Base-by-base conservation (phyloP, 2,113 vertebrate species). In the Brachyhypopomus occidentalis region DNA sequence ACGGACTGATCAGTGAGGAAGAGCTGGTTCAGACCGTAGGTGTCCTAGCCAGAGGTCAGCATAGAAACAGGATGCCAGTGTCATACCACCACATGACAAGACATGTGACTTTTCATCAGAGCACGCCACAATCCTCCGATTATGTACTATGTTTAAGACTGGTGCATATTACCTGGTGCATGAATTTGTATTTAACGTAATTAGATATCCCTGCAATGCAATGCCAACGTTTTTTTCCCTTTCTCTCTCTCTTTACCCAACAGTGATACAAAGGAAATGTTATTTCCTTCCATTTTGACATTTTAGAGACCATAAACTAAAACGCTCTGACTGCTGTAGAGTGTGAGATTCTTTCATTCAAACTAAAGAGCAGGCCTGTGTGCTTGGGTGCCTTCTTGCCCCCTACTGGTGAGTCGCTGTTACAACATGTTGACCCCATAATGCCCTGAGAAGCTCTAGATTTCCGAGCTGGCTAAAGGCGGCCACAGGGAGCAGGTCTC, bases 361-460 rank as follows among this genome's bases (percentile, higher is more conserved):
- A 74, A 22, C 30, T 12, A 79, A n/a, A 30, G 25, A 63, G 38
- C 19, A 22, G 60, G 34, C 41, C n/a, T 22, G 60, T 41, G 36
- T 6, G 19, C 48, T 64, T 12, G 30, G 72, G 45, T n/a, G 25
- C 62, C 63, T 72, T 76, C 62, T 52, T 83, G 77, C 73, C 81
- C 81, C 81, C 74, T 25, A 45, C 69, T 83, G 84, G 76, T 58
- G 59, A 19, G 58, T 41, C 22, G 23, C 4, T n/a, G n/a, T 36
- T 20, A 77, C 36, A 72, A 62, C 80, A 74, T 0, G 0, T 23
- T 83, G 76, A 79, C 76, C 71, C 34, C 3, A 19, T 23, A 12
- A 36, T 83, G 72, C 34, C 77, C 71, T 48, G 48, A n/a, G 19
- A 36, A 55, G 19, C 5, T 22, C 23, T 59, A 38, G 66, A 30